Base-by-base conservation (phyloP, 2,888 invertebrate genomes). In the Acleris sparsana region DNA sequence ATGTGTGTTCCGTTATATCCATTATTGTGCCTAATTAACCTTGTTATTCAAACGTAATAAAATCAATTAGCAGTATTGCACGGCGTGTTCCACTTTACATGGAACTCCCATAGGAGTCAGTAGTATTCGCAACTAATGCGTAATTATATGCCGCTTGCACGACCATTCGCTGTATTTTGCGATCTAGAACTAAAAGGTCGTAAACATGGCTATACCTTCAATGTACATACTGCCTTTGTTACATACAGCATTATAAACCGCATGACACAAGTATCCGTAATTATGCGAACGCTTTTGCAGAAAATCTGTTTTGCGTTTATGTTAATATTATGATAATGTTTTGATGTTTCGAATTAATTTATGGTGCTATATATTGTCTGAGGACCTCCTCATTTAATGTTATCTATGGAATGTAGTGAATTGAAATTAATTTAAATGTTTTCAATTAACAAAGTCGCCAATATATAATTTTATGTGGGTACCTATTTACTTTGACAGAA, bases 241-340 rank as follows among this genome's bases (percentile, higher is more conserved):
- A 17, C 17, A 49, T 18, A 7, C 3, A 11, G 9, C 11, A 0
- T 57, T 57, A 53, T 66, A 57, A 62, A 62, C 52, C 57, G 29
- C 56, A 65, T 51, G 61, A 61, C 29, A 56, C 57, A 66, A 66
- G 66, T 66, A 57, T 66, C 62, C 48, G 56, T 57, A 66, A 66
- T 66, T 66, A 62, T 57, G 46, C 61, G 46, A 61, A 25, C 57
- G 66, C 52, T 62, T 66, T 66, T 62, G 61, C 66, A 57, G 66
- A 62, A 62, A 66, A 62, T 66, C 62, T 66, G 66, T 66, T 62
- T 57, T 49, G 52, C 52, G 56, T 66, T 62, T 57, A 66, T 66
- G 65, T 52, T 65, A 65, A 65, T 65, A 39, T 61, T 60, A 65
- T 60, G 65, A 61, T 56, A 66, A 56, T 61, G 61, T 62, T 66